These are phyloP conservation scores for Berghia stephanieae DNA, from an alignment of 1,140 invertebrate species.

Conservation along the genomic window DNA sequence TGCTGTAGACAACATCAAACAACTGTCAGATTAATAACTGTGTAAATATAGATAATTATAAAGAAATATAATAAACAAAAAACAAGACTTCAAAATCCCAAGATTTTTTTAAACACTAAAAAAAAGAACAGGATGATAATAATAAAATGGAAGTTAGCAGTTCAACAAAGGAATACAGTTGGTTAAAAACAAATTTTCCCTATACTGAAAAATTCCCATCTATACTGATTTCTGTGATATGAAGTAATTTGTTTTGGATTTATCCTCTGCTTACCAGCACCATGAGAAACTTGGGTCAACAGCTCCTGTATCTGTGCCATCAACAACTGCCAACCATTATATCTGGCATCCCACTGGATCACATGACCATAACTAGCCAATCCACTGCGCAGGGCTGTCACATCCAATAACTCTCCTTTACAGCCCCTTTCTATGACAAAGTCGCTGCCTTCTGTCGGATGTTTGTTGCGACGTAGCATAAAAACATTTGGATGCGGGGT, in stretches of 20 bases:
- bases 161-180: too few relatives aligned
- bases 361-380: slow-evolving; percentile 34
- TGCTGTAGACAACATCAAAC: too few relatives aligned
- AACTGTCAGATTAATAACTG: too few relatives aligned
- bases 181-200: too few relatives aligned
- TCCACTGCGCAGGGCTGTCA: neutral
- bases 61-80: too few relatives aligned
- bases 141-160: too few relatives aligned
- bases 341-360: slow-evolving; percentile 57
- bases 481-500: slow-evolving; percentile 41
- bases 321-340: slow-evolving; percentile 59
- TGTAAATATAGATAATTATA: too few relatives aligned
- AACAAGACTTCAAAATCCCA: too few relatives aligned
- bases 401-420: slow-evolving; percentile 23
- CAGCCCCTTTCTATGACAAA: slow-evolving; percentile 27
- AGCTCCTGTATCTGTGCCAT: slow-evolving; percentile 55
- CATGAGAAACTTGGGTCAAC: slow-evolving; percentile 53
- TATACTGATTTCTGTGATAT: too few relatives aligned
- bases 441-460: slow-evolving; percentile 32
- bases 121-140: too few relatives aligned
- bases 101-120: too few relatives aligned
- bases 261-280: slow-evolving; percentile 41
- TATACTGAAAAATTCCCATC: too few relatives aligned
- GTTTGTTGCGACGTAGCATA: slow-evolving; percentile 43
- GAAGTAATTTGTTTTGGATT: neutral